Evolutionary conservation across 2,113 vertebrate genomes (phyloP), one percentile per base, ranked within the genome.

Genomic region (Irena cyanogastra): DNA sequence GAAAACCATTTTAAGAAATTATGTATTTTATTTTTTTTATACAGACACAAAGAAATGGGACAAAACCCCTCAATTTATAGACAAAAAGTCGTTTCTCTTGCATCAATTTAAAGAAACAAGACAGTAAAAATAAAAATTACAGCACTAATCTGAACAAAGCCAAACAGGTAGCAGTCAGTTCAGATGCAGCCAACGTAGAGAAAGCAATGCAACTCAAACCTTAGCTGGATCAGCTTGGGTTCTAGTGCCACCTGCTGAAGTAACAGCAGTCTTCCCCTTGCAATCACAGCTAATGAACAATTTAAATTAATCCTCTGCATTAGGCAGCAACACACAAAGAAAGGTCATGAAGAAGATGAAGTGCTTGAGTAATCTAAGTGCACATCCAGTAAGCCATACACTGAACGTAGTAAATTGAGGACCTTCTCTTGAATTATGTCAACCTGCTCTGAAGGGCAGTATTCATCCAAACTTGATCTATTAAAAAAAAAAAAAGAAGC

Each of bases 381-480:
- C 82, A 99, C 65, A 35, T 99, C 98, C 93, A 99, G 93, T 10
- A 94, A 65, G 39, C 98, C 99, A 31, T 99, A 99, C 37, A 98
- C 92, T 0, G 91, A 95, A 70, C 71, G 96, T 1, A 99, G 96
- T 33, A 98, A 65, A 39, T 6, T 45, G 52, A 99, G 96, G 53
- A 99, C 97, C 82, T 97, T 97, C 83, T 97, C 98, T 94, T 99
- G 99, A 93, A 99, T 98, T 11, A 91, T 94, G 44, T 99, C 98
- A 91, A 99, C 99, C 97, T 99, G 99, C 71, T 99, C 98, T n/a
- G 98, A 93, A 47, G 99, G 99, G 87, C 99, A 99, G 93, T 99
- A 99, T n/a, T 99, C 99, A 97, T 99, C 99, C 52, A 99, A 97
- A 98, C 99, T 99, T 75, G 99, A 99, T 95, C 99, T 99, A 97